A percentile compares a stretch with the other conserved stretches of the same genome.
These are phyloP conservation scores for Gopherus evgoodei DNA, from an alignment of 2,113 vertebrate genomes.

Conservation along the genomic window DNA sequence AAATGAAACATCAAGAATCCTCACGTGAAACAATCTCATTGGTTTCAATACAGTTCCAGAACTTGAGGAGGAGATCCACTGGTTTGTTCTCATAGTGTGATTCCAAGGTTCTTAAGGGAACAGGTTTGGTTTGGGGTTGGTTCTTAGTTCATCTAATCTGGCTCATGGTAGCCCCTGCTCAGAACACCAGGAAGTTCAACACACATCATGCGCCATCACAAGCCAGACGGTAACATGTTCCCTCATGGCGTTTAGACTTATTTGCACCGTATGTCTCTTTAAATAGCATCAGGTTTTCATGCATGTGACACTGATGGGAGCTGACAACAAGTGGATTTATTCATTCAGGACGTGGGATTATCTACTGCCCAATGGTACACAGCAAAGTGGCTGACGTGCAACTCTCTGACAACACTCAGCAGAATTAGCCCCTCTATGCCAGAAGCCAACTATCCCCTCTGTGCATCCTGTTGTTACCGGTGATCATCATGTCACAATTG, in stretches of 20 bases:
- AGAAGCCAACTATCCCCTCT: slow-evolving; percentile 9
- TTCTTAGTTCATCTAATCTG: not conserved
- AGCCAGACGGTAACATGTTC: not conserved
- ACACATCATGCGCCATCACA: not conserved
- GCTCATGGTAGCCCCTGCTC: not conserved
- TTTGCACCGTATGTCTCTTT: slow-evolving; percentile 48
- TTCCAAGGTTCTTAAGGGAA: not conserved
- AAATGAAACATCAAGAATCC: fast-evolving
- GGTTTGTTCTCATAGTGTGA: not conserved
- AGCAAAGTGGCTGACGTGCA: slow-evolving; percentile 49
- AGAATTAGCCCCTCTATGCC: not conserved
- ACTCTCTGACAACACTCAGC: slow-evolving; percentile 46
- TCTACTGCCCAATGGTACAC: slow-evolving; percentile 46
- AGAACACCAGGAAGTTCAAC: not conserved
- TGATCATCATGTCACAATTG: slow-evolving; percentile 30
- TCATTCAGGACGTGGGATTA: slow-evolving; percentile 60
- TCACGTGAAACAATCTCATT: not conserved
- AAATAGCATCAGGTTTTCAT: slow-evolving; percentile 51
- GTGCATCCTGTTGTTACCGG: slow-evolving; percentile 18
- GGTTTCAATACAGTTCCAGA: not conserved
- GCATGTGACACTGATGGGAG: slow-evolving; percentile 62
- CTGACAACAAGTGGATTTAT: slow-evolving; percentile 72
- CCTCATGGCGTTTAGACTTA: not conserved
- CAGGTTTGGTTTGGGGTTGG: not conserved
- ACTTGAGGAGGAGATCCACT: not conserved